Conservation (phyloP, 2,888 invertebrate genomes). For the Eilema sororculum region DNA sequence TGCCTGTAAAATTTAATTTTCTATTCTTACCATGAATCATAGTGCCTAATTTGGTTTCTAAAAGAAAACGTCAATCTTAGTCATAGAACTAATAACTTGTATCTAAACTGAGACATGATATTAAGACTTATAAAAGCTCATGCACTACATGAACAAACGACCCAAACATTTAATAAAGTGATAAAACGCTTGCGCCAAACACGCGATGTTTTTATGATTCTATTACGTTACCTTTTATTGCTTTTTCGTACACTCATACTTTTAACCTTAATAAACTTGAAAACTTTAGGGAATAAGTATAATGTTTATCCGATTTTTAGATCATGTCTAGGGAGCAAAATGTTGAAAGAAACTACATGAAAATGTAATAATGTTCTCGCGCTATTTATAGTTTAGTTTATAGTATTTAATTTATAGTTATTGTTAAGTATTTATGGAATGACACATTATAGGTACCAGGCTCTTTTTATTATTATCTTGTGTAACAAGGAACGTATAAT, state of each 20-base stretch:
- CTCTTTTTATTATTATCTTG: slow-evolving; percentile 11
- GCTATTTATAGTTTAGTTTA: slow-evolving; percentile 21
- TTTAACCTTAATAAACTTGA: slow-evolving; percentile 63
- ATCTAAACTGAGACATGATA: slow-evolving; percentile 36
- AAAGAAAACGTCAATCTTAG: too few relatives aligned
- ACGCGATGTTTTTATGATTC: slow-evolving; percentile 76
- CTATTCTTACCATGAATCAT: too few relatives aligned
- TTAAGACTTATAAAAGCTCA: slow-evolving; percentile 55
- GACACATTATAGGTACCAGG: slow-evolving; percentile 2
- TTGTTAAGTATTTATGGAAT: slow-evolving; percentile 13
- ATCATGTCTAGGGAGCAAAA: slow-evolving; percentile 48
- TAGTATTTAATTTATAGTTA: too few relatives aligned
- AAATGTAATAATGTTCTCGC: slow-evolving; percentile 40
- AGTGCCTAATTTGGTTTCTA: too few relatives aligned
- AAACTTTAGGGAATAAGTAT: slow-evolving; percentile 57
- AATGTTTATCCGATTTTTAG: slow-evolving; percentile 44
- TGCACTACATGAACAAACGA: slow-evolving; percentile 62
- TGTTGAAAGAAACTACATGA: slow-evolving; percentile 46
- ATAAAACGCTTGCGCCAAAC: slow-evolving; percentile 72
- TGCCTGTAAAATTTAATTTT: too few relatives aligned
- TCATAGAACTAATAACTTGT: not conserved
- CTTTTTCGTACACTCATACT: slow-evolving; percentile 59
- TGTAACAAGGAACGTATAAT: not conserved
- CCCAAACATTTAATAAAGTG: slow-evolving; percentile 78
- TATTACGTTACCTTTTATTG: slow-evolving; percentile 65